Conservation (phyloP, 2,888 invertebrate species). For the Mimumesa dahlbomi region DNA sequence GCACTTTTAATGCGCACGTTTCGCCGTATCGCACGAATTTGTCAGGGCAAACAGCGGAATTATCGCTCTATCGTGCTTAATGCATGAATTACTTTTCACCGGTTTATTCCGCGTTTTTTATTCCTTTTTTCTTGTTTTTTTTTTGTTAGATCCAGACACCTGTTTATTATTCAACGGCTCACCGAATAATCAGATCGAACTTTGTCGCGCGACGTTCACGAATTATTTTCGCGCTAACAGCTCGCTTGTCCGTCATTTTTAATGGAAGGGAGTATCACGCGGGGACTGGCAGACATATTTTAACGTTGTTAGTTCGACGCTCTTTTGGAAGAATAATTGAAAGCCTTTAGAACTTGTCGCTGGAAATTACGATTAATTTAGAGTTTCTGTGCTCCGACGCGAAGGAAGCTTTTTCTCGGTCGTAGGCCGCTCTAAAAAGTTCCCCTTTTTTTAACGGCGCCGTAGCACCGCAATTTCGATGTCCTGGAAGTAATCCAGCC, state of each 20-base stretch:
- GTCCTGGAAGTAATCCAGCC: neutral
- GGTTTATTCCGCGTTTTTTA: too few relatives aligned
- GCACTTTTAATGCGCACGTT: neutral
- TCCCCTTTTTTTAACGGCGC: neutral
- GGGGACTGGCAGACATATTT: neutral
- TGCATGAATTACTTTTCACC: too few relatives aligned
- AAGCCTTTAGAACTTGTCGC: neutral
- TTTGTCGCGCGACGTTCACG: too few relatives aligned
- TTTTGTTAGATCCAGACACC: too few relatives aligned
- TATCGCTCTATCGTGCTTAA: too few relatives aligned
- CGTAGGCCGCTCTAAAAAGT: conserved; percentile 14
- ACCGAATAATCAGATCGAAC: too few relatives aligned
- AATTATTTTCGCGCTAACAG: too few relatives aligned
- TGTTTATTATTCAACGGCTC: too few relatives aligned
- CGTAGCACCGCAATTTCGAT: neutral
- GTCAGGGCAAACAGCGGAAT: neutral
- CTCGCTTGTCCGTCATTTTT: too few relatives aligned
- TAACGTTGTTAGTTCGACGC: neutral
- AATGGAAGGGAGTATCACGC: neutral
- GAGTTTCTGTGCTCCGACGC: conserved; percentile 14
- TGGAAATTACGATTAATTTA: conserved; percentile 10
- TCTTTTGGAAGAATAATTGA: neutral
- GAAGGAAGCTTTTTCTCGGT: conserved; percentile 28
- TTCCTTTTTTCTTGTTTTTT: too few relatives aligned
- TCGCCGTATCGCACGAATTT: neutral